Conservation (phyloP, 1,140 invertebrate species). For the Solen grandis region DNA sequence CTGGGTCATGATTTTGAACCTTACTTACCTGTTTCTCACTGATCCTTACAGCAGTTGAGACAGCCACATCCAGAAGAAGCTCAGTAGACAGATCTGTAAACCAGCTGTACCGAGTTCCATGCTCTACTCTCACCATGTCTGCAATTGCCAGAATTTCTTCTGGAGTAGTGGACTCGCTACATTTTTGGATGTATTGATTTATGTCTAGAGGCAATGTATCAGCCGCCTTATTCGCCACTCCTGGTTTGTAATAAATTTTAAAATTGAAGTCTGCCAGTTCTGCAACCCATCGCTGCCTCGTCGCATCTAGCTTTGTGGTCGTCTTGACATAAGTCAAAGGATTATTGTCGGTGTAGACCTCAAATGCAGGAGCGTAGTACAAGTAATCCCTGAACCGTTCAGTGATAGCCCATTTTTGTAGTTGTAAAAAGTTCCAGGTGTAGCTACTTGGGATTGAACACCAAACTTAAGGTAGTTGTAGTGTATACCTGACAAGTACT, state of each 20-base stretch:
- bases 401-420: slow-evolving; percentile 54
- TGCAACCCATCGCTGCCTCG: slow-evolving; percentile 36
- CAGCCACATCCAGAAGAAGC: too few species aligned
- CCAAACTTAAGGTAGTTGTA: too few species aligned
- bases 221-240: slow-evolving; percentile 1
- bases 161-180: not conserved
- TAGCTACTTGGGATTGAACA: too few species aligned
- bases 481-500: too few species aligned
- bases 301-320: slow-evolving; percentile 37
- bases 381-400: slow-evolving; percentile 51
- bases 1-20: not conserved
- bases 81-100: too few species aligned
- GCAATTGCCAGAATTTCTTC: not conserved
- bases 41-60: not conserved
- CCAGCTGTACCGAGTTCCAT: too few species aligned
- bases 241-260: slow-evolving; percentile 33
- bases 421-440: too few species aligned
- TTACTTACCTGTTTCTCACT: not conserved
- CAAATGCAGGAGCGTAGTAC: slow-evolving; percentile 31
- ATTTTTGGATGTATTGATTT: not conserved
- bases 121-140: not conserved
- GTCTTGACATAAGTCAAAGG: slow-evolving; percentile 33
- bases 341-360: slow-evolving; percentile 42
- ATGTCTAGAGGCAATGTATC: slow-evolving; percentile 21
- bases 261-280: slow-evolving; percentile 45